phyloP scores from a whole-genome alignment of 2,113 vertebrate species.

The Pedionomus torquatus region DNA sequence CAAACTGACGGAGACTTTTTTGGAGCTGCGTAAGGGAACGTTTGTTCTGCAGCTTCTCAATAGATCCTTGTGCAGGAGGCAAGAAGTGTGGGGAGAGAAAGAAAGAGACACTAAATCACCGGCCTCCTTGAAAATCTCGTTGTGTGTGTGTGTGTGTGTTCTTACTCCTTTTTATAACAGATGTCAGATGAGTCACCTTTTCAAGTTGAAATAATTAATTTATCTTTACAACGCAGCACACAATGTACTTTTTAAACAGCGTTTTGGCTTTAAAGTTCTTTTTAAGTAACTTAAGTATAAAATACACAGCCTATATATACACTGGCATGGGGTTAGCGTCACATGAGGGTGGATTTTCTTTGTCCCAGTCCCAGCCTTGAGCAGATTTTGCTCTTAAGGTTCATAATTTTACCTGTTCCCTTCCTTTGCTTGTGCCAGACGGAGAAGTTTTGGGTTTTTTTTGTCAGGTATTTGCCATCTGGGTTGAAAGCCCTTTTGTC shows the following conservation, averaged over 20 bases:
- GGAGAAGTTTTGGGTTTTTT: accelerated
- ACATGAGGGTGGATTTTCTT: background rate
- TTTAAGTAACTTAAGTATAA: background rate
- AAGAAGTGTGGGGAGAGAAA: conserved; percentile 81
- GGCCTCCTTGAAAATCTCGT: conserved; percentile 74
- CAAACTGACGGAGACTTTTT: conserved; percentile 68
- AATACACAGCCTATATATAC: background rate
- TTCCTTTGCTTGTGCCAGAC: accelerated
- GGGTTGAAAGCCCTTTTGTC: background rate
- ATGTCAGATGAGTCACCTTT: conserved; percentile 15
- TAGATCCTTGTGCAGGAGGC: conserved; percentile 89
- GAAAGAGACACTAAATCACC: conserved; percentile 78
- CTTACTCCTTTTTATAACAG: conserved; percentile 18
- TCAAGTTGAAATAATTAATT: background rate
- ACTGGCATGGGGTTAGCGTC: background rate
- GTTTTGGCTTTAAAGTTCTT: background rate
- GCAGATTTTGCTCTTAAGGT: background rate
- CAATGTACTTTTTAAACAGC: background rate
- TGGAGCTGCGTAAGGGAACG: conserved; percentile 88
- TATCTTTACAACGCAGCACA: background rate
- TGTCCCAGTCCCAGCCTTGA: accelerated
- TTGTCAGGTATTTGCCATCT: accelerated
- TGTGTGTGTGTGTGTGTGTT: background rate
- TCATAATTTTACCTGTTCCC: background rate
- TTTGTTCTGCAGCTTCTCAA: conserved; percentile 91